Evolutionary conservation across 1,140 invertebrate genomes (phyloP), one percentile per base, ranked within the genome.

Genomic region (Pentalonia nigronervosa): DNA sequence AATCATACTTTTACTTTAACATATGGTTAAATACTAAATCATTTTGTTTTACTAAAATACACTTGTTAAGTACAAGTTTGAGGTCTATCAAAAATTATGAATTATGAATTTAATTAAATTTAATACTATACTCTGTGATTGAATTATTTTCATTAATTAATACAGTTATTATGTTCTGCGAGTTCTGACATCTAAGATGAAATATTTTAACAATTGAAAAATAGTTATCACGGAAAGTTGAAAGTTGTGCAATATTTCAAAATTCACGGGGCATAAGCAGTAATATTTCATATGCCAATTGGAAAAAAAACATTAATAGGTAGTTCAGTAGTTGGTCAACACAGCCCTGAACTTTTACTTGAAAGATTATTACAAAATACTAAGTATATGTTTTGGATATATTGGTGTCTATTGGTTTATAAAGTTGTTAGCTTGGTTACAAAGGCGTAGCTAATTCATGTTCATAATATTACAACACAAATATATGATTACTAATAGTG

Each of bases 371-470:
- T 89, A 56, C 88, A 89, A 89, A 89, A 89, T 89, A 89, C 50
- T 56, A 89, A 89, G 50, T 89, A 56, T 89, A 89, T n/a, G 88
- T 89, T 89, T 89, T 50, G 88, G 88, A 89, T 36, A 89, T 36
- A 89, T 89, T 89, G 53, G 88, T 23, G 88, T 89, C 50, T 89
- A 89, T 89, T 89, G 88, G 88, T 56, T 89, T 89, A 89, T 41
- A 56, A 89, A 89, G 88, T 89, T 89, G 88, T 89, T 89, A 89
- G 56, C 88, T 89, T 89, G 50, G 48, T 89, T 89, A 89, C 53
- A 90, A 90, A 90, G 89, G 53, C 89, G 89, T 90, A 67, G 89
- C 89, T 67, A 90, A 90, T 90, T 90, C 56, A 67, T 67, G 89
- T 90, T 90, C 88, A 45, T 25, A 67, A 90, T 45, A 90, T 90